Conservation (phyloP, 2,797 vertebrate genomes). For the Sebastes cheni region DNA sequence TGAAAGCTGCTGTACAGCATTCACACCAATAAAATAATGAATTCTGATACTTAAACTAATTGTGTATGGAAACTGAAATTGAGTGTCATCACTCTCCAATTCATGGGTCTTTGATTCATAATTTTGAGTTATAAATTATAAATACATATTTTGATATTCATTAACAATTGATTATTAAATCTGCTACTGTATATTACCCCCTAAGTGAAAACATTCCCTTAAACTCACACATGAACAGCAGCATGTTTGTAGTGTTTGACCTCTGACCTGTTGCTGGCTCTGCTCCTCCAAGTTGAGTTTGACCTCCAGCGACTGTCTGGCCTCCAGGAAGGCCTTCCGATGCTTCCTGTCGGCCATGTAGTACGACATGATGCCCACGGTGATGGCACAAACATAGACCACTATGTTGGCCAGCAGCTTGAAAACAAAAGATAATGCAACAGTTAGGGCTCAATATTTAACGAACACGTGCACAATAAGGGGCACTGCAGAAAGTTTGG, state of each 20-base stretch:
- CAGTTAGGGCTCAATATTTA: neutral
- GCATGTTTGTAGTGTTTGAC: neutral
- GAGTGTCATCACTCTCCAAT: no score
- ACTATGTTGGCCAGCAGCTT: constrained; percentile 92
- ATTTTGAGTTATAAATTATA: no score
- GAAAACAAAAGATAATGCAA: constrained; percentile 11
- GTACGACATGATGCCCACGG: constrained; percentile 94
- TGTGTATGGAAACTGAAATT: no score
- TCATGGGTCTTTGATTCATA: no score
- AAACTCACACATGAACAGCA: neutral
- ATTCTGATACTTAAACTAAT: no score
- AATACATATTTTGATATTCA: no score
- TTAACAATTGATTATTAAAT: no score
- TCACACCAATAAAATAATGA: no score
- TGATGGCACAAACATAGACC: constrained; percentile 91
- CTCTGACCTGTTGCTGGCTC: constrained; percentile 94
- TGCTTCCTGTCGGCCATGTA: constrained; percentile 98
- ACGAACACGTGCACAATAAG: neutral
- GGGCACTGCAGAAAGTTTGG: neutral
- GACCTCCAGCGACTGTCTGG: constrained; percentile 94
- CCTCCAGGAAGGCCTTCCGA: constrained; percentile 95
- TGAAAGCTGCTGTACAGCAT: no score
- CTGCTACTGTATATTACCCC: neutral
- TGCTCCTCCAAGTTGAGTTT: constrained; percentile 98
- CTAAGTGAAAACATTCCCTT: neutral